Percentiles rank a stretch among this genome's conserved stretches.
Evolutionary conservation across 1,140 invertebrate species (phyloP).

Genomic region (Agrypnia vestita): DNA sequence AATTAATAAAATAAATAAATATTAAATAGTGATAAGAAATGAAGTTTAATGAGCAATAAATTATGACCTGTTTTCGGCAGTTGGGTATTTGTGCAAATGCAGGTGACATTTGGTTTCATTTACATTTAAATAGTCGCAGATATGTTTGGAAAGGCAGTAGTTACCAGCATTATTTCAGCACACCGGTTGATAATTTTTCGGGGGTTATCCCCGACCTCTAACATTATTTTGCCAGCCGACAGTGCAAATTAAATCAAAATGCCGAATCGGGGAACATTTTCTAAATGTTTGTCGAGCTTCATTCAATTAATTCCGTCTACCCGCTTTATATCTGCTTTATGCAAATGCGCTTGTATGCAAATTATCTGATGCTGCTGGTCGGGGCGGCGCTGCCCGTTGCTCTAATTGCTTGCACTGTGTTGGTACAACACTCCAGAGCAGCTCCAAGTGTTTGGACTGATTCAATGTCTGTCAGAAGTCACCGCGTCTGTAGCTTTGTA

Average conservation of each 20-base stretch:
- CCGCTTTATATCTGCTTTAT: constrained; percentile 50
- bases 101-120: too few relatives aligned
- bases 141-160: not conserved
- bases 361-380: constrained; percentile 52
- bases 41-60: too few relatives aligned
- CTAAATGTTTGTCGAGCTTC: constrained; percentile 55
- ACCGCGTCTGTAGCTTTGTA: too few relatives aligned
- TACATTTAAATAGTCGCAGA: too few relatives aligned
- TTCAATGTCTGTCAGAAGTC: too few relatives aligned
- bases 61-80: too few relatives aligned
- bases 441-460: too few relatives aligned
- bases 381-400: not conserved
- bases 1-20: too few relatives aligned
- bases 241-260: constrained; percentile 33
- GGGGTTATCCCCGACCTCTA: not conserved
- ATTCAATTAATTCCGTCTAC: constrained; percentile 57
- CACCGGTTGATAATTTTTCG: not conserved
- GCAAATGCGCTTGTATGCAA: constrained; percentile 58
- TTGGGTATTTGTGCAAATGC: too few relatives aligned
- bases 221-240: not conserved
- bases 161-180: not conserved
- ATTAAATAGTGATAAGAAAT: too few relatives aligned
- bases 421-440: constrained; percentile 44
- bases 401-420: constrained; percentile 55
- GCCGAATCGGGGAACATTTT: constrained; percentile 48